Percentiles rank a stretch among this genome's conserved stretches.
Evolutionary conservation across 1,140 invertebrate genomes (phyloP).

Genomic region (Monochamus saltuarius): DNA sequence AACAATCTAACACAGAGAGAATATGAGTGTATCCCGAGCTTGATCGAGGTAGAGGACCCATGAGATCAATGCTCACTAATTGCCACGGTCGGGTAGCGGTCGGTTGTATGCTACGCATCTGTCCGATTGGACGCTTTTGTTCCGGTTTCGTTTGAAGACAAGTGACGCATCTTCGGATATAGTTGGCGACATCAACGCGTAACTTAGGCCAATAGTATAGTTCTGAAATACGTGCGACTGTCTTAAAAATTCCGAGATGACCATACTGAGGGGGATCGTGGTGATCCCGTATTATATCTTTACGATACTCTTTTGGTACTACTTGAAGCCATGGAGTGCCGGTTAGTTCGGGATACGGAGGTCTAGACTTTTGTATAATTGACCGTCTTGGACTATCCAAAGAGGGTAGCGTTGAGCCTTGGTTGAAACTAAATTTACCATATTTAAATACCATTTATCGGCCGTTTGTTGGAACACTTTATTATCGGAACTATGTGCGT

Average conservation of each 20-base stretch:
- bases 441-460: not conserved
- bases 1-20: conserved; percentile 14
- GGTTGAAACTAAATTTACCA: not conserved
- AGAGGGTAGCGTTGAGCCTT: not conserved
- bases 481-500: no score
- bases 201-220: conserved; percentile 27
- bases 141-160: conserved; percentile 15
- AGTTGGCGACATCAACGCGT: conserved; percentile 10
- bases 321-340: not conserved
- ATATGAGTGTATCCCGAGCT: conserved; percentile 16
- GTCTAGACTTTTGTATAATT: not conserved
- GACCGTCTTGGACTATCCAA: not conserved
- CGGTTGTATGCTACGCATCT: conserved; percentile 8
- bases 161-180: conserved; percentile 8
- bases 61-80: conserved; percentile 17
- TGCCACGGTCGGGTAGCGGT: conserved; percentile 14
- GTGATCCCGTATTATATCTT: not conserved
- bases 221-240: not conserved
- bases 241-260: conserved; percentile 36
- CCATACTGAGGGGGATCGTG: conserved; percentile 24
- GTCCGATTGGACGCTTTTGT: conserved; percentile 18
- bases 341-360: not conserved
- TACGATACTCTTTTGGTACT: conserved; percentile 4
- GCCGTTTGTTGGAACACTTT: not conserved
- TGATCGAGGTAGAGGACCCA: conserved; percentile 6